A percentile compares a stretch with the other conserved stretches of the same genome.
phyloP scores from a whole-genome alignment of 2,113 vertebrate species.

The Notothenia coriiceps region DNA sequence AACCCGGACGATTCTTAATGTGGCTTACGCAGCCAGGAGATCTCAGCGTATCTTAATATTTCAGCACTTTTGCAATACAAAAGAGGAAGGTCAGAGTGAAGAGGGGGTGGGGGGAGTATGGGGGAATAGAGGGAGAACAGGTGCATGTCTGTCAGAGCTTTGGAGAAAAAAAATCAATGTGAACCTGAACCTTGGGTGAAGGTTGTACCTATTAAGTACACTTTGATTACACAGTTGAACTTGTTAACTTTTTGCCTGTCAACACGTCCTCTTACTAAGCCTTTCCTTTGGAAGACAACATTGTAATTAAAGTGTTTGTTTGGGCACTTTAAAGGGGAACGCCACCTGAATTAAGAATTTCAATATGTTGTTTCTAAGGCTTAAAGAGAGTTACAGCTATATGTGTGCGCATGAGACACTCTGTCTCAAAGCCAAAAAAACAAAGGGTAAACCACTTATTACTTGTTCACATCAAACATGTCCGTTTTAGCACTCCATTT shows the following conservation, averaged over 20 bases:
- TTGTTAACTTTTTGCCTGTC: conserved; percentile 38
- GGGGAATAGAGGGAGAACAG: conserved; percentile 15
- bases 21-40: conserved; percentile 64
- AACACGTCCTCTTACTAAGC: conserved; percentile 4
- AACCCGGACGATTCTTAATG: conserved; percentile 67
- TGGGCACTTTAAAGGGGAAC: conserved; percentile 3
- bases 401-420: too few relatives aligned
- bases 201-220: conserved; percentile 49
- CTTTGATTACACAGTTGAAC: conserved; percentile 49
- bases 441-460: too few relatives aligned
- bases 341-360: too few relatives aligned
- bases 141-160: conserved; percentile 46
- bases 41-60: conserved; percentile 74
- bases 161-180: conserved; percentile 53
- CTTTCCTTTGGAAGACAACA: conserved; percentile 3
- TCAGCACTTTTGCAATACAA: conserved; percentile 49
- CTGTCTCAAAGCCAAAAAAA: too few relatives aligned
- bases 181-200: conserved; percentile 59
- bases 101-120: background rate
- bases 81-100: conserved; percentile 30
- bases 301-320: conserved; percentile 49
- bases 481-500: too few relatives aligned
- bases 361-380: too few relatives aligned
- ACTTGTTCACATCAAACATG: too few relatives aligned
- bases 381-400: too few relatives aligned